Conservation (phyloP, 2,888 invertebrate genomes). For the Orthosia gothica region DNA sequence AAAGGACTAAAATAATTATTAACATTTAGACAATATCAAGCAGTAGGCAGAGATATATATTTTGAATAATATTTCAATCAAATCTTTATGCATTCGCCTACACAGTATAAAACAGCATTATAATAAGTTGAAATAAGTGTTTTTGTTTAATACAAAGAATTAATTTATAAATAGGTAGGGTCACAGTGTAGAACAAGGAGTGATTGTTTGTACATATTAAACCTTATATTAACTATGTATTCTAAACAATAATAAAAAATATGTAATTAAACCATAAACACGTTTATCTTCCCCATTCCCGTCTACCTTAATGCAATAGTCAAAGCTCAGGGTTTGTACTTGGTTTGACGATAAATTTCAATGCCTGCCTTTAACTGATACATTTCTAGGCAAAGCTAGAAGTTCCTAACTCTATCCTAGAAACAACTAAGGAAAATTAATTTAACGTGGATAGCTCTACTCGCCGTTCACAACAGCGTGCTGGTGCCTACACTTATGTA, state of each 20-base stretch:
- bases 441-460: too few species aligned
- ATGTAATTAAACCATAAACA: not conserved
- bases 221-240: constrained; percentile 31
- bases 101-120: not conserved
- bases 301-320: not conserved
- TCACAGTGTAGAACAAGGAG: constrained; percentile 1
- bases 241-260: constrained; percentile 20
- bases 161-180: constrained; percentile 32
- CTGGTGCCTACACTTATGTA: too few species aligned
- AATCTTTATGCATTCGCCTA: not conserved
- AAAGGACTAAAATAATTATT: not conserved
- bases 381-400: too few species aligned
- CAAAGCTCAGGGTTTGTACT: too few species aligned
- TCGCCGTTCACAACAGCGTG: too few species aligned
- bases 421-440: too few species aligned
- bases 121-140: constrained; percentile 1
- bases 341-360: too few species aligned
- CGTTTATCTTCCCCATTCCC: not conserved
- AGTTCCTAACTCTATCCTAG: too few species aligned
- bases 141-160: not conserved
- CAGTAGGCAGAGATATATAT: not conserved
- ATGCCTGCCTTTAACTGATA: too few species aligned
- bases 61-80: not conserved
- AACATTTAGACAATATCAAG: constrained; percentile 6
- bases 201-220: constrained; percentile 34